These are phyloP conservation scores for Romanogobio albipinnatus DNA, from an alignment of 2,113 vertebrate genomes.

Conservation along the genomic window DNA sequence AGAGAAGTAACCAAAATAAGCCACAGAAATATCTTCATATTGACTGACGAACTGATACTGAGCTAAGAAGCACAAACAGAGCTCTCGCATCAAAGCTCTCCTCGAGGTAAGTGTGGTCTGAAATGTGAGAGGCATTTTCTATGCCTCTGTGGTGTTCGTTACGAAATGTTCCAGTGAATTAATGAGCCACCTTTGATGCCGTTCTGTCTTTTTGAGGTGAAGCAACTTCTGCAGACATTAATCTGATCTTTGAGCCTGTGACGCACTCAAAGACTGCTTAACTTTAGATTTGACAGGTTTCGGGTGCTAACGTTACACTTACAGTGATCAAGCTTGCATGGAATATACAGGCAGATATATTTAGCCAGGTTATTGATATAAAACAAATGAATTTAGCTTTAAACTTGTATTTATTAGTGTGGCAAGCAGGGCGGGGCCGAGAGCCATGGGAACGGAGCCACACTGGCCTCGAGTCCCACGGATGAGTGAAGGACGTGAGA, in stretches of 20 bases:
- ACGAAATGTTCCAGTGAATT: slow-evolving; percentile 30
- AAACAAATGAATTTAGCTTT: background rate
- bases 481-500: too few species aligned
- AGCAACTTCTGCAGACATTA: background rate
- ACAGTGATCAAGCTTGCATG: background rate
- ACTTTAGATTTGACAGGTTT: background rate
- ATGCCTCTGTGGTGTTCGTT: background rate
- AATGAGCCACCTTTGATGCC: slow-evolving; percentile 18
- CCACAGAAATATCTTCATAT: slow-evolving; percentile 3
- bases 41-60: background rate
- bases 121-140: background rate
- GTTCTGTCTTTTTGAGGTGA: slow-evolving; percentile 17
- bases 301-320: background rate
- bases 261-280: slow-evolving; percentile 18
- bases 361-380: background rate
- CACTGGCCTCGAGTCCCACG: too few species aligned
- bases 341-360: background rate
- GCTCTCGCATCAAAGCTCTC: background rate
- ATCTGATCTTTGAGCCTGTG: background rate
- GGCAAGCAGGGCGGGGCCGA: too few species aligned
- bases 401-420: background rate
- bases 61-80: too few species aligned
- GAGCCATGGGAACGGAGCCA: too few species aligned
- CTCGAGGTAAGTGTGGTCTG: background rate
- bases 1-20: background rate